Conservation (phyloP, 2,113 vertebrate genomes). For the Cyprinus carpio region DNA sequence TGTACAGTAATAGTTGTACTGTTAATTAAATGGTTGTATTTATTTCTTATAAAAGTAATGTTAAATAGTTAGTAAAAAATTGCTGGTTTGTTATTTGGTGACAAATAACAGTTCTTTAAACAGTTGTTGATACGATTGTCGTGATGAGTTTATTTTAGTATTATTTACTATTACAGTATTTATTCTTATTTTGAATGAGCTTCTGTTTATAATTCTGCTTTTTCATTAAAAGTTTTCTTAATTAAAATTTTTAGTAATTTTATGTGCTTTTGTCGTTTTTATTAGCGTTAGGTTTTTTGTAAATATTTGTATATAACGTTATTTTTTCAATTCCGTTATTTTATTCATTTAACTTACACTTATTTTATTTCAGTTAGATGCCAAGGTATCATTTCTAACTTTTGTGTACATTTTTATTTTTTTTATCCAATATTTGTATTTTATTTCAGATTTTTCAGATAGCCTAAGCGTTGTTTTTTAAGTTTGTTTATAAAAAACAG, state of each 20-base stretch:
- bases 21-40: neutral
- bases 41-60: neutral
- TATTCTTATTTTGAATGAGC: neutral
- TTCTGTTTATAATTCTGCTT: neutral
- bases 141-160: neutral
- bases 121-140: neutral
- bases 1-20: neutral
- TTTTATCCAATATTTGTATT: neutral
- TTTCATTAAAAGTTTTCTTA: too few species aligned
- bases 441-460: neutral
- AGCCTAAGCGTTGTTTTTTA: too few species aligned
- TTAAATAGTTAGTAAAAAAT: neutral
- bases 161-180: neutral
- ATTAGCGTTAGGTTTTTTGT: neutral
- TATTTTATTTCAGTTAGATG: neutral
- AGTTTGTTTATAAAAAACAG: neutral
- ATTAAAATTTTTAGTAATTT: too few species aligned
- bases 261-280: neutral
- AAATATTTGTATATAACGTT: neutral
- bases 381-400: neutral
- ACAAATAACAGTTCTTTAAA: neutral
- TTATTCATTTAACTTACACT: neutral
- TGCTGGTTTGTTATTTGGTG: neutral
- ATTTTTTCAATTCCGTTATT: neutral
- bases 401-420: too few species aligned